These are phyloP conservation scores for Euwallacea similis DNA, from an alignment of 1,140 invertebrate species.

Conservation along the genomic window DNA sequence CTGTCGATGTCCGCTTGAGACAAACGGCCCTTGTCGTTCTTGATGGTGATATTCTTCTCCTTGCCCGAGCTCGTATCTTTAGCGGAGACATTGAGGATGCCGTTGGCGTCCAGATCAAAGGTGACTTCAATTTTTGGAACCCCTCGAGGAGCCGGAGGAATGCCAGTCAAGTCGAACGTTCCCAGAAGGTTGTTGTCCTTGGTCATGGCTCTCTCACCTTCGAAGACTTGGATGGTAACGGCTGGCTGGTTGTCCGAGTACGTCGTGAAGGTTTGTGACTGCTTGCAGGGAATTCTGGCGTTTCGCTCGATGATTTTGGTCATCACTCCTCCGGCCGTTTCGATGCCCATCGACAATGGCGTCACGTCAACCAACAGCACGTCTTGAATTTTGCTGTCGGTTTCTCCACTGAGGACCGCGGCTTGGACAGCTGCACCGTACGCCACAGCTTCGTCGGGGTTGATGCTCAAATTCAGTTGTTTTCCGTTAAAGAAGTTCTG, in stretches of 20 bases:
- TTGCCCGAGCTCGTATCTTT: constrained; percentile 59
- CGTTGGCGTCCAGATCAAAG: constrained; percentile 79
- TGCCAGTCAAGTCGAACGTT: constrained; percentile 72
- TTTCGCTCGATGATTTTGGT: constrained; percentile 68
- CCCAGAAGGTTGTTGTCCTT: constrained; percentile 77
- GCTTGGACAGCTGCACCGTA: constrained; percentile 67
- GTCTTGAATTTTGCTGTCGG: constrained; percentile 70
- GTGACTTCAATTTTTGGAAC: constrained; percentile 75
- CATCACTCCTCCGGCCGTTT: constrained; percentile 61
- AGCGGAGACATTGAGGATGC: constrained; percentile 67
- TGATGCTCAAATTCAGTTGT: constrained; percentile 62
- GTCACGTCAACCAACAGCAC: constrained; percentile 75
- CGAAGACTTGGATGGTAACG: constrained; percentile 67
- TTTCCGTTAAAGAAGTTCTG: constrained; percentile 66
- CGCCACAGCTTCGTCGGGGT: constrained; percentile 73
- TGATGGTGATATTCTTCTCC: constrained; percentile 54
- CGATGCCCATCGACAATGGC: constrained; percentile 65
- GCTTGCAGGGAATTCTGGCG: constrained; percentile 68
- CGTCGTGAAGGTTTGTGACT: constrained; percentile 68
- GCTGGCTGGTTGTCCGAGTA: constrained; percentile 72
- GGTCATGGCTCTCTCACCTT: constrained; percentile 65
- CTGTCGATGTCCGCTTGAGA: constrained; percentile 39
- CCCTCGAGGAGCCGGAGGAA: constrained; percentile 58
- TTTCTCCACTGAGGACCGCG: constrained; percentile 70
- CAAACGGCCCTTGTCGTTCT: background rate